Percentiles rank a stretch among this genome's conserved stretches.
phyloP scores from a whole-genome alignment of 2,888 invertebrate genomes.

The Aleiodes testaceus region DNA sequence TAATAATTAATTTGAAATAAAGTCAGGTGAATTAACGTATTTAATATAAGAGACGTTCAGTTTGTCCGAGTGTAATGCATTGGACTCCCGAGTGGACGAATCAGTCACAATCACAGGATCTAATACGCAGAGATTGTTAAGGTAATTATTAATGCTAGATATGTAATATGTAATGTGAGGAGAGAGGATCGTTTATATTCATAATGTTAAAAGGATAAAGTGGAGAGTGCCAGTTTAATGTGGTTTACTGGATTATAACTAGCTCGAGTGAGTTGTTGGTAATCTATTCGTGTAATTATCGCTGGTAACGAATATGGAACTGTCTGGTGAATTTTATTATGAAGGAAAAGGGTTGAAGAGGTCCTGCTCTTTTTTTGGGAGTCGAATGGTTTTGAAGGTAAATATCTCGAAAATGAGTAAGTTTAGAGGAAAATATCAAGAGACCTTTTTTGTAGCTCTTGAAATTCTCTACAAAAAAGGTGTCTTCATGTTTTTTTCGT shows the following conservation, averaged over 20 bases:
- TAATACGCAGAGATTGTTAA: background rate
- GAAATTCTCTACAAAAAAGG: background rate
- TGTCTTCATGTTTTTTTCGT: background rate
- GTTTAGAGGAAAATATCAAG: background rate
- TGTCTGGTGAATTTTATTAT: no score
- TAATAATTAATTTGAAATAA: slow-evolving; percentile 40
- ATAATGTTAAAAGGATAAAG: slow-evolving; percentile 48
- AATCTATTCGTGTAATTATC: no score
- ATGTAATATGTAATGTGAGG: slow-evolving; percentile 48
- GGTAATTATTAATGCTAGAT: slow-evolving; percentile 58
- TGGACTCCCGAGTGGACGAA: slow-evolving; percentile 54
- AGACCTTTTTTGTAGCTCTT: background rate
- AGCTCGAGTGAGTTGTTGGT: no score
- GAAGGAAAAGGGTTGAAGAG: no score
- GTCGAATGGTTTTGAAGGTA: no score
- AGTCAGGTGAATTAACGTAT: background rate
- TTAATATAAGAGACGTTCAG: background rate
- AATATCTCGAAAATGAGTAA: no score
- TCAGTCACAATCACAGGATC: slow-evolving; percentile 57
- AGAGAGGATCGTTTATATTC: slow-evolving; percentile 57
- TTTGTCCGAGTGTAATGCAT: slow-evolving; percentile 33
- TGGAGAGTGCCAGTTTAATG: no score
- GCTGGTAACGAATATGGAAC: no score
- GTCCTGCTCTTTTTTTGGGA: no score
- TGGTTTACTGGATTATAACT: no score